Evolutionary conservation across 2,888 invertebrate genomes (phyloP).

Genomic region (Sabatieria punctata): DNA sequence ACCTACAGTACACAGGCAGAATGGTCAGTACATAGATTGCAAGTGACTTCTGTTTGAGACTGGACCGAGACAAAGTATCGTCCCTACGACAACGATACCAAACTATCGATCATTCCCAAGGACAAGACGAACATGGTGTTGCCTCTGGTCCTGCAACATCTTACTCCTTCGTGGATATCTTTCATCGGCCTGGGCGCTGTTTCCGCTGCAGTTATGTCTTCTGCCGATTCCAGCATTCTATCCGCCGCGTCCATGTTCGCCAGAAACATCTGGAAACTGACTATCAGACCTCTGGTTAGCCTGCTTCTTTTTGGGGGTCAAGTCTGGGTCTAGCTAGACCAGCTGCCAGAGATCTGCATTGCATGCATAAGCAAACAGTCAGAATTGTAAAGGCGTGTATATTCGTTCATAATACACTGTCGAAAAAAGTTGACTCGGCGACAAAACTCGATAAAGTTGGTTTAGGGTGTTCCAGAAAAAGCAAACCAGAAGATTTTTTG

Average conservation of each 20-base stretch:
- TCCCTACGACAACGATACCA: constrained; percentile 28
- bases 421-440: no score
- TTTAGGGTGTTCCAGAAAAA: no score
- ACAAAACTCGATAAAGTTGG: no score
- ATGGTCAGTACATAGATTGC: constrained; percentile 9
- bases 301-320: not conserved
- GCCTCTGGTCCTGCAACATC: constrained; percentile 85
- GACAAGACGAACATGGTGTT: constrained; percentile 76
- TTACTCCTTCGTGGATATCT: constrained; percentile 85
- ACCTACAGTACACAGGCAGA: no score
- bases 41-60: constrained; percentile 42
- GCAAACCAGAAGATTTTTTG: no score
- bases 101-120: constrained; percentile 22
- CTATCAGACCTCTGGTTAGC: constrained; percentile 70
- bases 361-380: no score
- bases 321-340: no score
- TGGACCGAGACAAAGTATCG: constrained; percentile 78
- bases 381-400: no score
- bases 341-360: no score
- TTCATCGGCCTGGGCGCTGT: constrained; percentile 96
- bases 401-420: no score
- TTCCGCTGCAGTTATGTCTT: constrained; percentile 97
- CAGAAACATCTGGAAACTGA: constrained; percentile 88
- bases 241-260: constrained; percentile 99
- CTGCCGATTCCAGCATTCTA: constrained; percentile 91